Base-by-base conservation (phyloP, 2,797 vertebrate genomes). In the Clarias fuscus region DNA sequence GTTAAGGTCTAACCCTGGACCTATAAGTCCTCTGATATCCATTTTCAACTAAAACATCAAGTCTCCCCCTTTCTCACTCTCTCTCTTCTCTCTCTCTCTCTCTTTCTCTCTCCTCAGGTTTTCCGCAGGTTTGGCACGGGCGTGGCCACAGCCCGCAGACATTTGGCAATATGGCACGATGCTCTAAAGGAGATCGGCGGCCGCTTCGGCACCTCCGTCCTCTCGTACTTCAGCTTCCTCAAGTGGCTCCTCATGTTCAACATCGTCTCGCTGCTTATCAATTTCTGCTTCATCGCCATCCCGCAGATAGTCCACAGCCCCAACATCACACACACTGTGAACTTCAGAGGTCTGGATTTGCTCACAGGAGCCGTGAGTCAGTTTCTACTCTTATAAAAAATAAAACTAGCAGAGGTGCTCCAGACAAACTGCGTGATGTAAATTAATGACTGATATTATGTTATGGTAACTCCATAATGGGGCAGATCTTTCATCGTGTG, bases 171-270 rank as follows among this genome's bases (percentile, higher is more conserved):
- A 13, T 97, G 97, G 97, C 96, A 95, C 17, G 95, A 94, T 89
- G 92, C 92, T 22, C 95, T 99, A 92, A 99, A 99, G 91, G 93
- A 97, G 90, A 97, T 99, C 0, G 95, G 97, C 0, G 96, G 97
- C 62, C 93, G 93, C 82, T 99, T 99, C 56, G 98, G 98, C 90
- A 97, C 97, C 90, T 96, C 98, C 0, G 96, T 99, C 78, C 95
- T 98, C 82, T 96, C 97, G 84, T 99, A 99, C 84, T 99, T 99
- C 89, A 86, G 94, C 82, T 99, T 99, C 90, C 94, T 99, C 87
- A 97, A 94, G 78, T 99, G 98, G 98, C 94, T 99, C 72, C 93
- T 99, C 87, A 93, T 95, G 92, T 97, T 99, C 91, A 99, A 99
- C 91, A 33, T 98, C 77, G 95, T 98, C 93, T 97, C 96, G 0